Percentiles rank a stretch among this genome's conserved stretches.
Conservation (phyloP, 2,888 invertebrate species). For the Drosophila cognata region DNA sequence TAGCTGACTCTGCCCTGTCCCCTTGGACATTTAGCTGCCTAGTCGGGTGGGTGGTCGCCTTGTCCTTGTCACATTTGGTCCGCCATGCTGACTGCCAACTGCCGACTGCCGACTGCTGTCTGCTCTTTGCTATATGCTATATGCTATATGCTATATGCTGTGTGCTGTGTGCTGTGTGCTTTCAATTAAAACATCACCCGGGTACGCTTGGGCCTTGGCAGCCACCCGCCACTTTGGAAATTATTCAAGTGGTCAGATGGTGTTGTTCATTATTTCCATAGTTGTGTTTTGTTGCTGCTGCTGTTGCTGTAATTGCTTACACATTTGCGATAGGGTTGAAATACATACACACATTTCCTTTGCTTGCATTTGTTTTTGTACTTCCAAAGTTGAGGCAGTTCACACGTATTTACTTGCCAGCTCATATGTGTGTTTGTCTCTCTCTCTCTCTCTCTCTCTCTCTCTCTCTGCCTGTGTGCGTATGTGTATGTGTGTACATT, state of each 20-base stretch:
- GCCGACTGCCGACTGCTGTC: neutral
- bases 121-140: neutral
- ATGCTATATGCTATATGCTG: neutral
- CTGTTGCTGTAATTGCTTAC: slow-evolving; percentile 56
- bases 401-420: slow-evolving; percentile 36
- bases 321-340: slow-evolving; percentile 72
- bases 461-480: slow-evolving; percentile 1
- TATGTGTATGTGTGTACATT: slow-evolving; percentile 27
- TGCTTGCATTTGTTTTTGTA: slow-evolving; percentile 35
- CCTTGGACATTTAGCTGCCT: slow-evolving; percentile 8
- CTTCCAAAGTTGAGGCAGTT: slow-evolving; percentile 47
- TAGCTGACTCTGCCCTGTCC: slow-evolving; percentile 38
- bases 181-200: slow-evolving; percentile 78
- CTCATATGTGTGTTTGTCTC: neutral
- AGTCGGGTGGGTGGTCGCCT: slow-evolving; percentile 28
- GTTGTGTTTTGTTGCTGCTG: slow-evolving; percentile 45
- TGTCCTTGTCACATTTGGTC: slow-evolving; percentile 48
- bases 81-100: slow-evolving; percentile 51
- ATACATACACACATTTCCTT: slow-evolving; percentile 25
- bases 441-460: neutral
- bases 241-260: slow-evolving; percentile 80
- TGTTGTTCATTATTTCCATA: slow-evolving; percentile 77
- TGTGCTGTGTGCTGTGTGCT: slow-evolving; percentile 36
- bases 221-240: slow-evolving; percentile 53
- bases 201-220: slow-evolving; percentile 8